Evolutionary conservation across 2,113 vertebrate species (phyloP).

Genomic region (Ploceus nigricollis): DNA sequence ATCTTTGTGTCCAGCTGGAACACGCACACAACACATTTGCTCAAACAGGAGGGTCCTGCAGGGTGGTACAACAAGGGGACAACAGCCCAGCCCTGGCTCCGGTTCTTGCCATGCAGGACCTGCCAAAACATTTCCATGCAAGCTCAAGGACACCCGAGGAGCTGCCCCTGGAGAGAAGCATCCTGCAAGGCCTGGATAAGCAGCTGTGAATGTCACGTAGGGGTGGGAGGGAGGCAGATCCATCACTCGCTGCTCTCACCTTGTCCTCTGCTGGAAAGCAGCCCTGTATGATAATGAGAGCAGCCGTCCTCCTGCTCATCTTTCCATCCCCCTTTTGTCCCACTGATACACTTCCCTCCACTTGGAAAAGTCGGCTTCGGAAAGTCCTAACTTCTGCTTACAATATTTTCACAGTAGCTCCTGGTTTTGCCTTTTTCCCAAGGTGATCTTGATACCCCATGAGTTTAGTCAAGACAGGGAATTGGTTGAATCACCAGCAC

Average conservation of each 20-base stretch:
- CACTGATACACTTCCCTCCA: neutral
- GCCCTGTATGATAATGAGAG: neutral
- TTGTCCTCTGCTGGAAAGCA: constrained; percentile 16
- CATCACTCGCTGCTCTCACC: constrained; percentile 16
- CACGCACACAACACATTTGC: fast-evolving
- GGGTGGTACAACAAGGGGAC: neutral
- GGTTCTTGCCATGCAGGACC: neutral
- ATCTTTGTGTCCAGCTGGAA: neutral
- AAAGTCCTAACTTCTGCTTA: neutral
- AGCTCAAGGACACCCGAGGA: neutral
- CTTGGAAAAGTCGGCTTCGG: neutral
- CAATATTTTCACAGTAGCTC: neutral
- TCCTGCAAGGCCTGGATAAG: neutral
- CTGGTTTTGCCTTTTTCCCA: neutral
- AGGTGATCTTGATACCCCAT: neutral
- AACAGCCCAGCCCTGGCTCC: neutral
- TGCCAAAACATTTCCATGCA: neutral
- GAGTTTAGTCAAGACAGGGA: neutral
- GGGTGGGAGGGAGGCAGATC: neutral
- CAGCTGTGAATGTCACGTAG: neutral
- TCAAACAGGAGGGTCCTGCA: neutral
- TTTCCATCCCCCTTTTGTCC: neutral
- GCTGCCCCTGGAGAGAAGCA: neutral
- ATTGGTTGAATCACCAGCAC: neutral
- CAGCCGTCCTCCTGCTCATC: neutral